A percentile compares a stretch with the other conserved stretches of the same genome.
Evolutionary conservation across 2,888 invertebrate genomes (phyloP).

Genomic region (Linnaemya tessellans): DNA sequence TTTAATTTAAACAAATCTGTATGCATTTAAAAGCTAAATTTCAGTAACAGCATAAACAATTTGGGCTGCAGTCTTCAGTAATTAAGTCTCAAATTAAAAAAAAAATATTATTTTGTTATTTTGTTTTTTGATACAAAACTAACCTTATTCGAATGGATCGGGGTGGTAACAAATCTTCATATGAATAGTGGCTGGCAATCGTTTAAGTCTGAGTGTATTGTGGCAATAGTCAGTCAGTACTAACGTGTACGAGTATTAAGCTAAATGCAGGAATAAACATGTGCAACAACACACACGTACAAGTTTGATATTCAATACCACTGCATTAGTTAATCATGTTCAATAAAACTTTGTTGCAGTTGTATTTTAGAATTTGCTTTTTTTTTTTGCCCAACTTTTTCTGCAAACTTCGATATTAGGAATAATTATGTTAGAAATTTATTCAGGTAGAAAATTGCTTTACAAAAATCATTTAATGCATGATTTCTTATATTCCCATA

Average conservation of each 20-base stretch:
- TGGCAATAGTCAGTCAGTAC: neutral
- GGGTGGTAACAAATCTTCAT: neutral
- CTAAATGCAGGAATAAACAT: constrained; percentile 38
- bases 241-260: constrained; percentile 9
- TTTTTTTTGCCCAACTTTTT: constrained; percentile 29
- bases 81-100: too few species aligned
- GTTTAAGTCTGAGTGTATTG: neutral
- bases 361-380: neutral
- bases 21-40: too few species aligned
- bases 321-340: constrained; percentile 68
- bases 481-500: constrained; percentile 51
- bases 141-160: neutral
- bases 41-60: too few species aligned
- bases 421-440: constrained; percentile 63
- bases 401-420: constrained; percentile 55
- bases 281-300: neutral
- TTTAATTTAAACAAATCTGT: too few species aligned
- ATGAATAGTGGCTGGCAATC: neutral
- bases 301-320: constrained; percentile 57
- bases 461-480: constrained; percentile 63
- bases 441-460: constrained; percentile 65
- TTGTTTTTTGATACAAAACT: too few species aligned
- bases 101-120: too few species aligned
- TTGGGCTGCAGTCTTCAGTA: too few species aligned
- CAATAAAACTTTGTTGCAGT: constrained; percentile 65